Conservation (phyloP, 1,140 invertebrate species). For the Philopotamus ludificatus region DNA sequence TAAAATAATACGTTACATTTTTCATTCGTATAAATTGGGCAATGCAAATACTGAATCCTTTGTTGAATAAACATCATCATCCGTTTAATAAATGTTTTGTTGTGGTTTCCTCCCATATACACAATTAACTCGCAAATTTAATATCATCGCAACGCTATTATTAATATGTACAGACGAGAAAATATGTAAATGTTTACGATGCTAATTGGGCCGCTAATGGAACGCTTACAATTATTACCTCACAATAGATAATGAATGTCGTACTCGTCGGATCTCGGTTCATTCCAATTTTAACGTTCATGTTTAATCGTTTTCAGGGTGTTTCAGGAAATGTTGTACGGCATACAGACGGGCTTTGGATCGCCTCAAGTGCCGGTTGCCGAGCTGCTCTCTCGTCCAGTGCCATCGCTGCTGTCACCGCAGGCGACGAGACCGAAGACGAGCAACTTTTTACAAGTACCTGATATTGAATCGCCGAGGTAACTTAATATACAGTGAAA, state of each 20-base stretch:
- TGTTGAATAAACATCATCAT: no score
- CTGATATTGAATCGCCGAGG: conserved; percentile 59
- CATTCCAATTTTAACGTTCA: neutral
- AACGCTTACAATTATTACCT: no score
- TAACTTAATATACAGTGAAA: conserved; percentile 26
- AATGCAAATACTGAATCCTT: neutral
- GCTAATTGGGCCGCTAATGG: no score
- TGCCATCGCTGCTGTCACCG: conserved; percentile 78
- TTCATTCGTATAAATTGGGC: neutral
- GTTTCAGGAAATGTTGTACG: conserved; percentile 93
- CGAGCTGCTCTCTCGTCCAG: conserved; percentile 79
- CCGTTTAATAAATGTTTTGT: neutral
- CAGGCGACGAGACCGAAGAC: conserved; percentile 76
- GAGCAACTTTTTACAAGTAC: conserved; percentile 88
- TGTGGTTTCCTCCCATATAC: neutral
- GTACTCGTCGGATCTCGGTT: neutral
- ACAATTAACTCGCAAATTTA: neutral
- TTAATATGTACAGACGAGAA: no score
- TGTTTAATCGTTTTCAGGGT: conserved; percentile 45
- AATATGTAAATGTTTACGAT: no score
- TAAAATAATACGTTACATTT: no score
- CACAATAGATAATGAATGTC: neutral
- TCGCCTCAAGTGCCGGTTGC: conserved; percentile 89
- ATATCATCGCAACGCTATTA: no score
- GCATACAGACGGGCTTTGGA: conserved; percentile 90